A percentile compares a stretch with the other conserved stretches of the same genome.
phyloP scores from a whole-genome alignment of 92 coral and sea anemone species.

The Bergia puertoricense region DNA sequence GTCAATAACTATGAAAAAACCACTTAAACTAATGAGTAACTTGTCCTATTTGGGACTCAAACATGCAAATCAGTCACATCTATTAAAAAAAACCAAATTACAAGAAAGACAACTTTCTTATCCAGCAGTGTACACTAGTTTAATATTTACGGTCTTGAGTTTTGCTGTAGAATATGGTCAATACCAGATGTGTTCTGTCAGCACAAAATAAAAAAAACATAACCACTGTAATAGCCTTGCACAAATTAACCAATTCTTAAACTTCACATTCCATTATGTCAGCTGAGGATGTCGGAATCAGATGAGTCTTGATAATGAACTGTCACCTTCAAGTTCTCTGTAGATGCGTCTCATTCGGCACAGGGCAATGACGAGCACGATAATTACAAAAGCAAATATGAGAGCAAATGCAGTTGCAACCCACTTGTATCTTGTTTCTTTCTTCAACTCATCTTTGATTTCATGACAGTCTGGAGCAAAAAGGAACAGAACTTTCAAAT shows the following conservation, averaged over 20 bases:
- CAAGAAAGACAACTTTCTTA: no score
- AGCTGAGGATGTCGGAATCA: slow-evolving; percentile 19
- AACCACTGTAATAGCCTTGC: not conserved
- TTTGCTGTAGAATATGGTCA: not conserved
- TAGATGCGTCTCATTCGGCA: slow-evolving; percentile 90
- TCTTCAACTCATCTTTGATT: slow-evolving; percentile 30
- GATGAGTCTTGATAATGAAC: slow-evolving; percentile 84
- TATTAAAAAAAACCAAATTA: no score
- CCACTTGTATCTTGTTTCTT: slow-evolving; percentile 74
- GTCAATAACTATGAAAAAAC: no score
- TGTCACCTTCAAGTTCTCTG: slow-evolving; percentile 94
- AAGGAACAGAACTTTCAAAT: not conserved
- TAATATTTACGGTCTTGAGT: no score
- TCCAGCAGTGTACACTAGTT: no score
- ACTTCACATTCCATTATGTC: not conserved
- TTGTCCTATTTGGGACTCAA: no score
- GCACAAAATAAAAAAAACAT: not conserved
- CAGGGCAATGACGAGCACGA: slow-evolving; percentile 72
- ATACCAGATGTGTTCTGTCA: no score
- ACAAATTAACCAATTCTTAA: not conserved
- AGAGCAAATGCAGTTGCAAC: slow-evolving; percentile 82
- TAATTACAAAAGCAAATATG: slow-evolving; percentile 67
- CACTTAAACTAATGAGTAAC: no score
- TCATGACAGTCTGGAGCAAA: slow-evolving; percentile 37
- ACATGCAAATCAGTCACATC: no score